Conservation (phyloP, 2,113 vertebrate species). For the Festucalex cinctus region DNA sequence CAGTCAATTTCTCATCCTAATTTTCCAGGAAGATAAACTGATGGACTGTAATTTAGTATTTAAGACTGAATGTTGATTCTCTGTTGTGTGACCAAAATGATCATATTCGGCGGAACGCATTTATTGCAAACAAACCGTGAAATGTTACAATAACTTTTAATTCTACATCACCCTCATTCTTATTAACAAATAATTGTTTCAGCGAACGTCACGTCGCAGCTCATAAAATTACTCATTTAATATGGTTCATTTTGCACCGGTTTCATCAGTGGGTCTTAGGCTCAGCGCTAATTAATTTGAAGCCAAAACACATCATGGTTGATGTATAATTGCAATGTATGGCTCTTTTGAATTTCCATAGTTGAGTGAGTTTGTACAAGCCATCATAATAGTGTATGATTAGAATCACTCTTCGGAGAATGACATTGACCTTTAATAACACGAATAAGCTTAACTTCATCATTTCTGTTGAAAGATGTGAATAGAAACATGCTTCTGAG, state of each 20-base stretch:
- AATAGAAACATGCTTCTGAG: neutral
- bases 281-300: neutral
- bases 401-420: neutral
- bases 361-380: neutral
- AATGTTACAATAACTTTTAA: neutral
- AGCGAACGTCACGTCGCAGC: neutral
- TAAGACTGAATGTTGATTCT: neutral
- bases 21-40: neutral
- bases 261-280: neutral
- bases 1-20: neutral
- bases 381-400: neutral
- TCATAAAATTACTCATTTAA: neutral
- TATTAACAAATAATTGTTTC: neutral
- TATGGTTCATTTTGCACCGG: neutral
- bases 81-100: neutral
- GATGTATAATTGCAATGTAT: constrained; percentile 1
- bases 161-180: neutral
- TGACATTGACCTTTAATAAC: constrained; percentile 26
- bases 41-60: neutral
- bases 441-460: neutral
- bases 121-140: neutral
- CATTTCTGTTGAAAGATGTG: neutral
- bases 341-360: neutral
- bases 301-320: neutral
- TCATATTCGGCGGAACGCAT: neutral